These are phyloP conservation scores for Pachypanchax playfairii DNA, from an alignment of 2,113 vertebrate genomes.

Conservation along the genomic window DNA sequence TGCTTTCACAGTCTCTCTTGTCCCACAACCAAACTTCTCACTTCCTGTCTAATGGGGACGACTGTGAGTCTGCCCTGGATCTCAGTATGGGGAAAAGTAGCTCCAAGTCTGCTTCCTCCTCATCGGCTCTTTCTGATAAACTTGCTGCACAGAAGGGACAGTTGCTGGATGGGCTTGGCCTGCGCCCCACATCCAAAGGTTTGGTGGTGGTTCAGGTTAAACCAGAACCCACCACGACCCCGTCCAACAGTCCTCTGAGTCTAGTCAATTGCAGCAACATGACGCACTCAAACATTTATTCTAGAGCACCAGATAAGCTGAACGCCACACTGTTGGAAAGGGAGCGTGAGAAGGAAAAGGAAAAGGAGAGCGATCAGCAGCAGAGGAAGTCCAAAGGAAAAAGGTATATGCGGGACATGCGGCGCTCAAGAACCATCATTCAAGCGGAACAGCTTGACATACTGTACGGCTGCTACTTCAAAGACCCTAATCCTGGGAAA, in stretches of 20 bases:
- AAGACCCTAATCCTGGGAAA: conserved; percentile 90
- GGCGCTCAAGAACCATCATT: conserved; percentile 89
- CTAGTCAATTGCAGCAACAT: conserved; percentile 70
- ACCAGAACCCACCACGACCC: conserved; percentile 67
- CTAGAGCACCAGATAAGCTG: conserved; percentile 72
- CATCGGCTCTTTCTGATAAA: conserved; percentile 63
- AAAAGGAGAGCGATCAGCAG: conserved; percentile 65
- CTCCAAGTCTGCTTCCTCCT: conserved; percentile 64
- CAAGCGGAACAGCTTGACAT: conserved; percentile 91
- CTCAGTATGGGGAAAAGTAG: conserved; percentile 80
- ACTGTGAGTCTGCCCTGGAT: conserved; percentile 79
- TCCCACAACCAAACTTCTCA: conserved; percentile 61
- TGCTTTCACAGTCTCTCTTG: conserved; percentile 67
- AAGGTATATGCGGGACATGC: conserved; percentile 77
- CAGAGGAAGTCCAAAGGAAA: conserved; percentile 76
- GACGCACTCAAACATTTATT: conserved; percentile 71
- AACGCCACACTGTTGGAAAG: conserved; percentile 63
- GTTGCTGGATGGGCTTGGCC: conserved; percentile 78
- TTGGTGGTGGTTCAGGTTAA: conserved; percentile 81
- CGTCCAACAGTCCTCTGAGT: conserved; percentile 60
- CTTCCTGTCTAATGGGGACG: conserved; percentile 74
- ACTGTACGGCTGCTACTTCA: conserved; percentile 91
- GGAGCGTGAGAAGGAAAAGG: conserved; percentile 67
- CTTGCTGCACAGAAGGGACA: conserved; percentile 75
- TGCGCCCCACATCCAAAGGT: conserved; percentile 76